phyloP scores from a whole-genome alignment of 1,140 invertebrate species.

The Charaxes varanes region DNA sequence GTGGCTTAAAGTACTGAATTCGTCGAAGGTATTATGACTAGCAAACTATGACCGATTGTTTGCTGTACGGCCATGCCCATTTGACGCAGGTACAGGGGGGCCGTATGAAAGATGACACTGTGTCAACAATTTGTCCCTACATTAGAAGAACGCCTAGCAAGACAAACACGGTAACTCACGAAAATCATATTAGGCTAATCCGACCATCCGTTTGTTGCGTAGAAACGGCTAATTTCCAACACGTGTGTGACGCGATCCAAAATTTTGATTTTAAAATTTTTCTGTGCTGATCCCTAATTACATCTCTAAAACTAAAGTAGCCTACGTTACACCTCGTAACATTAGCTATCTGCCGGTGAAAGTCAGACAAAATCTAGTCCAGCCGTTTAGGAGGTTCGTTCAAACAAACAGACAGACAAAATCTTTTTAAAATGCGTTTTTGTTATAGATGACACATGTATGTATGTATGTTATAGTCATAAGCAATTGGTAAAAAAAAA shows the following conservation, averaged over 20 bases:
- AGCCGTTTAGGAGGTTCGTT: too few species aligned
- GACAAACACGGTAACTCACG: constrained; percentile 65
- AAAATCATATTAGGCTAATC: constrained; percentile 68
- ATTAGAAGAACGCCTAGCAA: constrained; percentile 48
- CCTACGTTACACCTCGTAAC: too few species aligned
- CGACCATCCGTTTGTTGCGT: constrained; percentile 48
- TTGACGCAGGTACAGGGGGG: constrained; percentile 44
- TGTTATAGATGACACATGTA: too few species aligned
- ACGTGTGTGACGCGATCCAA: constrained; percentile 45
- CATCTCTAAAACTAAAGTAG: too few species aligned
- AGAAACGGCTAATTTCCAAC: constrained; percentile 50
- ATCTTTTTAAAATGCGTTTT: too few species aligned
- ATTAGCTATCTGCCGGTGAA: too few species aligned
- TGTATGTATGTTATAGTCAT: too few species aligned
- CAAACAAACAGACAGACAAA: too few species aligned
- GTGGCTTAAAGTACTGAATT: constrained; percentile 34
- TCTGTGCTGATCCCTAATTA: too few species aligned
- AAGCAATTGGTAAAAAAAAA: too few species aligned
- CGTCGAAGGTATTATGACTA: background rate
- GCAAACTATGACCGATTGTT: constrained; percentile 20
- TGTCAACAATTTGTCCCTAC: constrained; percentile 66
- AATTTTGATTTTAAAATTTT: too few species aligned
- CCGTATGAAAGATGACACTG: constrained; percentile 58
- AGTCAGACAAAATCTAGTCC: too few species aligned
- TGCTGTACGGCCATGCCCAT: constrained; percentile 29